These are phyloP conservation scores for Esox masquinongy DNA, from an alignment of 2,797 vertebrate species.

Conservation along the genomic window DNA sequence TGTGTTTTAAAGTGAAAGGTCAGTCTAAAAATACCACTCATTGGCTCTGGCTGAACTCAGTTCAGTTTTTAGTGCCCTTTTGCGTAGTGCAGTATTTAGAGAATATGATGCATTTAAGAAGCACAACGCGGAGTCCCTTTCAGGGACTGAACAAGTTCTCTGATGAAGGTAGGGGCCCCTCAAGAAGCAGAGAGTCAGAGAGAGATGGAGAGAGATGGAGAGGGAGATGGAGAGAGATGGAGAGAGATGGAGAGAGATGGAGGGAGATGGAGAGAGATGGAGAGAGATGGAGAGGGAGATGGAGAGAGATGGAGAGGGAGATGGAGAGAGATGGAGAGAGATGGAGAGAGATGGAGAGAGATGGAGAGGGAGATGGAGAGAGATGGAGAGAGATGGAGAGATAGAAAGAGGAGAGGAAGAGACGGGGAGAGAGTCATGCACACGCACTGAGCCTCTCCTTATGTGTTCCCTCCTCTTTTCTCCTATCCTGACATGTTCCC, in stretches of 20 bases:
- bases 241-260: not conserved
- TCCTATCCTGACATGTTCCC: not conserved
- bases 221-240: not conserved
- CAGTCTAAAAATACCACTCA: too few relatives aligned
- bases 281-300: not conserved
- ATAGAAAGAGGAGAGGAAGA: not conserved
- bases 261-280: not conserved
- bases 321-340: not conserved
- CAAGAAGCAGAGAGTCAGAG: constrained; percentile 8
- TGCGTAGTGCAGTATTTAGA: too few relatives aligned
- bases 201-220: not conserved
- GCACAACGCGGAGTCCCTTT: too few relatives aligned
- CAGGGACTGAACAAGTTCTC: too few relatives aligned
- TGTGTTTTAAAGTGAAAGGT: too few relatives aligned
- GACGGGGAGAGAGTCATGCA: not conserved
- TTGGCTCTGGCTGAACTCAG: too few relatives aligned
- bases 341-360: too few relatives aligned
- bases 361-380: not conserved
- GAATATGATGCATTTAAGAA: too few relatives aligned
- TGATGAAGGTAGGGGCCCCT: too few relatives aligned
- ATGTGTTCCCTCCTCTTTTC: not conserved
- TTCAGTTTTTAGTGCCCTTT: too few relatives aligned
- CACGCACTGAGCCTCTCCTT: not conserved
- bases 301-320: not conserved
- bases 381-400: not conserved